These are phyloP conservation scores for Prorops nasuta DNA, from an alignment of 1,140 invertebrate species.

Conservation along the genomic window DNA sequence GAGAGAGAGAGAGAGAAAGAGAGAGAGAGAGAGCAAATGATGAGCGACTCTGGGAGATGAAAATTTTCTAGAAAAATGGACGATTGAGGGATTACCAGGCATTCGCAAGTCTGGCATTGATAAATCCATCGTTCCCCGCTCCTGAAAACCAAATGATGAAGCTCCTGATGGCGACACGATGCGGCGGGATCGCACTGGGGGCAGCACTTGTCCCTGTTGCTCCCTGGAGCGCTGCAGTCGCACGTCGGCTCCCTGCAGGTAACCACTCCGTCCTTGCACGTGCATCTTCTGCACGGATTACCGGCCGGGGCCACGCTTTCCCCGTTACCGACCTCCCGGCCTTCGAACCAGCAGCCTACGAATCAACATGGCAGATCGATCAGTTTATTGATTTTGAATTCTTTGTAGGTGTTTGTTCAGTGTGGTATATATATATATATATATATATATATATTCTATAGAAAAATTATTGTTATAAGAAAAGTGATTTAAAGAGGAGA, in stretches of 20 bases:
- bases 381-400: too few species aligned
- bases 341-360: slow-evolving; percentile 65
- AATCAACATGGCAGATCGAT: too few species aligned
- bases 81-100: slow-evolving; percentile 64
- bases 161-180: slow-evolving; percentile 76
- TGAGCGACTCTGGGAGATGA: too few species aligned
- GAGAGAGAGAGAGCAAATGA: too few species aligned
- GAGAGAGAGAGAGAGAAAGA: too few species aligned
- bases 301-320: slow-evolving; percentile 53
- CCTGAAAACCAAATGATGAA: slow-evolving; percentile 70
- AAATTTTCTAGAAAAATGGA: slow-evolving; percentile 2
- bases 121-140: slow-evolving; percentile 85
- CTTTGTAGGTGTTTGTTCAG: too few species aligned
- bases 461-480: too few species aligned
- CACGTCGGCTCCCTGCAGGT: slow-evolving; percentile 63
- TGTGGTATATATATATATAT: too few species aligned
- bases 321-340: slow-evolving; percentile 60
- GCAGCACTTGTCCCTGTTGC: slow-evolving; percentile 68
- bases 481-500: slow-evolving; percentile 5
- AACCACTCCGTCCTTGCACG: slow-evolving; percentile 64
- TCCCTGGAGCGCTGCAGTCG: slow-evolving; percentile 61
- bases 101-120: slow-evolving; percentile 88
- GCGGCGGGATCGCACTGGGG: slow-evolving; percentile 72
- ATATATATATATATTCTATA: too few species aligned
- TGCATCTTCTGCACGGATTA: slow-evolving; percentile 64